Conservation (phyloP, 35 echinoderm and acorn worm species). For the Ophiothrix spiculata region DNA sequence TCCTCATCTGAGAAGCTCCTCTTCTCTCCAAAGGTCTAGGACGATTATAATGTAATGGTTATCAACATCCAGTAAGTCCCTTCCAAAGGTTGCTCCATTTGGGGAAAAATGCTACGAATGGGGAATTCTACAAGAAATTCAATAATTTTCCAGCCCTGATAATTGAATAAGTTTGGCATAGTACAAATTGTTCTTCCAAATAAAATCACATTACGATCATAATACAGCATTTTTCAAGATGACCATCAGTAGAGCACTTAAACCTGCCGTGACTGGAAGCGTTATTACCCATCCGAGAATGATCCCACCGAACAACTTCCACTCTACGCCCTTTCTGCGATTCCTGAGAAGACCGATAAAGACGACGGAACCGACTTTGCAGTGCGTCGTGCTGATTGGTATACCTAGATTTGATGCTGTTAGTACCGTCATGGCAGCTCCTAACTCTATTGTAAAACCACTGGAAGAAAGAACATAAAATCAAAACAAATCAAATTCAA, state of each 20-base stretch:
- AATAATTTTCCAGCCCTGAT: too few species aligned
- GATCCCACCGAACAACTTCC: conserved; percentile 41
- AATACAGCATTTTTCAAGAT: conserved; percentile 7
- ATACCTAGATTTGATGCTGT: conserved; percentile 59
- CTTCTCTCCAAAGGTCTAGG: too few species aligned
- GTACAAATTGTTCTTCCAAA: too few species aligned
- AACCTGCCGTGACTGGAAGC: conserved; percentile 32
- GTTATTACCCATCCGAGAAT: conserved; percentile 58
- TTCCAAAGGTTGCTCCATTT: too few species aligned
- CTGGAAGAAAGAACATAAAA: conserved; percentile 33
- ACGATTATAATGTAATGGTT: too few species aligned
- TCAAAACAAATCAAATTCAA: background rate
- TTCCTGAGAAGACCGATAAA: conserved; percentile 37
- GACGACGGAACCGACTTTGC: conserved; percentile 67
- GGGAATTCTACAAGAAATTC: too few species aligned
- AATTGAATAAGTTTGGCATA: too few species aligned
- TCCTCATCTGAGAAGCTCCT: too few species aligned
- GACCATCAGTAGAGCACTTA: conserved; percentile 51
- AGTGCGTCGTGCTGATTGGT: conserved; percentile 76
- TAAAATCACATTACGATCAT: too few species aligned
- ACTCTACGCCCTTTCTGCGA: conserved; percentile 24
- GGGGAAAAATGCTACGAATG: too few species aligned
- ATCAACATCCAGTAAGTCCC: too few species aligned
- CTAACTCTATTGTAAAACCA: conserved; percentile 73
- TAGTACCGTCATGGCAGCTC: conserved; percentile 55